Evolutionary conservation across 2,797 vertebrate genomes (phyloP), one percentile per base, ranked within the genome.

Genomic region (Capromys pilorides): DNA sequence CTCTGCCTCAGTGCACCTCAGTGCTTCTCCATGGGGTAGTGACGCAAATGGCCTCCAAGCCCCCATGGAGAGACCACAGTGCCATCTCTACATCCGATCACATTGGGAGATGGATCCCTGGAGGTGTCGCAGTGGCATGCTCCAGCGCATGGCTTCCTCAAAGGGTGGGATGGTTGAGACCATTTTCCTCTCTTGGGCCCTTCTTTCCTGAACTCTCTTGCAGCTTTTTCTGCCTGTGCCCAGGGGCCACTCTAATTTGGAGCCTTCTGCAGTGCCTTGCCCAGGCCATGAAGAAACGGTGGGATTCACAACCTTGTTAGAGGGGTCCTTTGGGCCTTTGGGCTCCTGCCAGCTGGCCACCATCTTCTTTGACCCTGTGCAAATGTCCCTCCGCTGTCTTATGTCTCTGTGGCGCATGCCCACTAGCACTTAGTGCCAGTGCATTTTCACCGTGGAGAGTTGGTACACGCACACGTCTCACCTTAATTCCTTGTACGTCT

Each of bases 11-110:
- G 71, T 24, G 71, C 21, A 5, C 24, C 39, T 41, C 19, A 26
- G 12, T 41, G 71, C 11, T 41, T 41, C 71, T 41, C 71, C 22
- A 4, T 26, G 71, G n/a, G 66, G 69, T 11, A 21, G 69, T 26
- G 36, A 4, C 3, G 0, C 22, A 73, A 4, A 41, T 73, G 1
- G 4, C 39, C 71, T 41, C 36, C 21, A 11, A 1, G 3, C 5
- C 36, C 36, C 4, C 2, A 2, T 36, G 39, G 39, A 6, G 36
- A 13, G 59, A 13, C 71, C 19, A 6, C 36, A 41, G 71, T 2
- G 0, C 22, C 71, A 12, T 4, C 39, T 69, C 71, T 41, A 5
- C 3, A 21, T 5, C 39, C 26, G 71, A 39, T 21, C 5, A 5
- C 21, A 6, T 12, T 26, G 71, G 71, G 22, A 41, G 39, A 73